Evolutionary conservation across 2,113 vertebrate genomes (phyloP).

Genomic region (Cromileptes altivelis): DNA sequence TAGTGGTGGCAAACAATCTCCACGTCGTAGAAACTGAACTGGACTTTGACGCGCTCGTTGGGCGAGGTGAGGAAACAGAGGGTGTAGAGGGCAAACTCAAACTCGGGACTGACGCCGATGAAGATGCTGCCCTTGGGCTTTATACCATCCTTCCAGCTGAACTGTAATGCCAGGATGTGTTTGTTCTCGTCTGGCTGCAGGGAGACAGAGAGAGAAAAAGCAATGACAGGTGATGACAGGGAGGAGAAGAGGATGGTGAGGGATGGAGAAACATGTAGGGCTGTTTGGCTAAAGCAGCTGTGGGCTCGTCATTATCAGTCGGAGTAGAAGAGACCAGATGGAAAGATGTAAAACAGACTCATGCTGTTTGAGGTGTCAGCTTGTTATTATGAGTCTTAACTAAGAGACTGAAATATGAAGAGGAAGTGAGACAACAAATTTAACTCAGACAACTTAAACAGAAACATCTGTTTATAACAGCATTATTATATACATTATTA

Average conservation of each 20-base stretch:
- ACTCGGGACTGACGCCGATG: slow-evolving; percentile 87
- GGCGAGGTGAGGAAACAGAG: slow-evolving; percentile 86
- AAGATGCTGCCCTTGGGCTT: slow-evolving; percentile 89
- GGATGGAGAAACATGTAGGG: neutral
- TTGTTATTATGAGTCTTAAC: neutral
- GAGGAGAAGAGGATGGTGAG: neutral
- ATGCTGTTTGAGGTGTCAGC: neutral
- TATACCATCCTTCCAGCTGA: slow-evolving; percentile 88
- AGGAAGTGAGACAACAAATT: neutral
- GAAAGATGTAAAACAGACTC: neutral
- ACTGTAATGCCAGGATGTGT: slow-evolving; percentile 87
- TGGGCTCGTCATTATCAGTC: neutral
- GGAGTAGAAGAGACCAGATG: neutral
- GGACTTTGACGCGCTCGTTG: slow-evolving; percentile 84
- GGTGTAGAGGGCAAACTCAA: slow-evolving; percentile 87
- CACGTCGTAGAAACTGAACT: slow-evolving; percentile 85
- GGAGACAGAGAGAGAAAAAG: neutral
- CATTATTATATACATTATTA: neutral
- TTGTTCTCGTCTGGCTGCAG: slow-evolving; percentile 86
- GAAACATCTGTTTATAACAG: too few relatives aligned
- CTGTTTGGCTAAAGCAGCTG: slow-evolving; percentile 1
- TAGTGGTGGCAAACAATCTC: slow-evolving; percentile 88
- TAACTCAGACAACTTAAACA: neutral
- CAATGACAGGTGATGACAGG: neutral
- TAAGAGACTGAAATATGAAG: neutral